Percentiles rank a stretch among this genome's conserved stretches.
Conservation (phyloP, 2,797 vertebrate species). For the Sparus aurata region DNA sequence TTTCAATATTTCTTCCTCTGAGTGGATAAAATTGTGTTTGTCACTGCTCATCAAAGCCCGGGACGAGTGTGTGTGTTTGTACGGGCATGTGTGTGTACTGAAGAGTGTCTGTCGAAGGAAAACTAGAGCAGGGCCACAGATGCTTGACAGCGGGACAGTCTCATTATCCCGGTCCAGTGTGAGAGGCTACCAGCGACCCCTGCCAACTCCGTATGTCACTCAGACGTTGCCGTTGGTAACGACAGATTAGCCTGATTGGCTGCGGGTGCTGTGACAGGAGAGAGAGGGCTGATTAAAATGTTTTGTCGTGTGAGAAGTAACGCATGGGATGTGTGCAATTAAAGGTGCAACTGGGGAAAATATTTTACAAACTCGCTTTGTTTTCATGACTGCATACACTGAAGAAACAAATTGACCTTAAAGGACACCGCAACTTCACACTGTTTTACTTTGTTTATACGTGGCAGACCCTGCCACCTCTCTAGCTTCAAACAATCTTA, state of each 20-base stretch:
- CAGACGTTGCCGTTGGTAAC: conserved; percentile 55
- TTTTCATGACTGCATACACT: too few species aligned
- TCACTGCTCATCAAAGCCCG: conserved; percentile 14
- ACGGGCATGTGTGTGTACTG: background rate
- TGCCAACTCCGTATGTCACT: conserved; percentile 71
- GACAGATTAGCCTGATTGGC: conserved; percentile 59
- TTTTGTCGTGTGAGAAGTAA: conserved; percentile 18
- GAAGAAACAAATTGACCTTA: too few species aligned
- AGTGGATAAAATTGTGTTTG: conserved; percentile 6
- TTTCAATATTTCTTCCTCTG: conserved; percentile 18
- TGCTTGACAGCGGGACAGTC: conserved; percentile 74
- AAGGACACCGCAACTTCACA: too few species aligned
- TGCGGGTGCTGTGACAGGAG: conserved; percentile 28
- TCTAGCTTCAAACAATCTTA: too few species aligned
- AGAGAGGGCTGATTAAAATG: conserved; percentile 31
- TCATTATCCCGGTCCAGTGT: conserved; percentile 73
- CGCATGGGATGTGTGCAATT: background rate
- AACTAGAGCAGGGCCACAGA: conserved; percentile 73
- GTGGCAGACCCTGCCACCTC: too few species aligned
- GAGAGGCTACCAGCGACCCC: conserved; percentile 58
- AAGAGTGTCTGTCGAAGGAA: conserved; percentile 44
- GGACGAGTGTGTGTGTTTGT: background rate
- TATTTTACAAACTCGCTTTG: too few species aligned
- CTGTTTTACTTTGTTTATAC: too few species aligned
- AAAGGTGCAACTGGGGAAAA: too few species aligned